Evolutionary conservation across 2,113 vertebrate genomes (phyloP).

Genomic region (Casuarius casuarius): DNA sequence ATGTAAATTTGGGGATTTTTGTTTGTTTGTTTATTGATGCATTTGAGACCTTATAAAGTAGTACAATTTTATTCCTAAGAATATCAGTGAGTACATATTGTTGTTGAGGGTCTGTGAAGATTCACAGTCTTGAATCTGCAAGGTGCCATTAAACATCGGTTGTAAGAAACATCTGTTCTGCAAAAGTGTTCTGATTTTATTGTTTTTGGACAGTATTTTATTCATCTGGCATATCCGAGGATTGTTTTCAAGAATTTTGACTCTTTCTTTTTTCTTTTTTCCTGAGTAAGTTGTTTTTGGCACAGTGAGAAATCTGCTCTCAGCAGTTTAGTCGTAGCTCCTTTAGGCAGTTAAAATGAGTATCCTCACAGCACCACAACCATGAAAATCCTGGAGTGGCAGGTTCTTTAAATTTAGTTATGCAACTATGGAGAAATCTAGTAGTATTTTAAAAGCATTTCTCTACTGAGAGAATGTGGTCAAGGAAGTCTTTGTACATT

Average conservation of each 20-base stretch:
- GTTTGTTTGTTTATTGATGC: not conserved
- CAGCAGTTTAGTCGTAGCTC: not conserved
- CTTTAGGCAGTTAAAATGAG: not conserved
- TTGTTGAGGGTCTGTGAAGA: not conserved
- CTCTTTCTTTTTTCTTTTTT: not conserved
- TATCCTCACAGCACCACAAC: not conserved
- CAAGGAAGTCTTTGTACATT: not conserved
- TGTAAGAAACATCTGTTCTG: not conserved
- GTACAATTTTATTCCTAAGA: not conserved
- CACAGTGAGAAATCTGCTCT: not conserved
- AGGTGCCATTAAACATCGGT: not conserved
- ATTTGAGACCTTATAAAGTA: not conserved
- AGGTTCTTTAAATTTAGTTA: not conserved
- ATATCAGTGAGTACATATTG: not conserved
- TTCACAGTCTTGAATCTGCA: not conserved
- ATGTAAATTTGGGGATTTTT: not conserved
- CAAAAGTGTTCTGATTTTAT: not conserved
- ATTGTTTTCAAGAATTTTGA: not conserved
- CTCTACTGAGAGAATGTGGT: not conserved
- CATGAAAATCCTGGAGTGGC: not conserved
- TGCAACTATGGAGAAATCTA: not conserved
- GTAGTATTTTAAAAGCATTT: not conserved
- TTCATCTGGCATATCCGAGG: not conserved
- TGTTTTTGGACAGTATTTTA: not conserved
- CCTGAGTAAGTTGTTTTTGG: not conserved